Evolutionary conservation across 2,797 vertebrate genomes (phyloP), one percentile per base, ranked within the genome.

Genomic region (Sciaenops ocellatus): DNA sequence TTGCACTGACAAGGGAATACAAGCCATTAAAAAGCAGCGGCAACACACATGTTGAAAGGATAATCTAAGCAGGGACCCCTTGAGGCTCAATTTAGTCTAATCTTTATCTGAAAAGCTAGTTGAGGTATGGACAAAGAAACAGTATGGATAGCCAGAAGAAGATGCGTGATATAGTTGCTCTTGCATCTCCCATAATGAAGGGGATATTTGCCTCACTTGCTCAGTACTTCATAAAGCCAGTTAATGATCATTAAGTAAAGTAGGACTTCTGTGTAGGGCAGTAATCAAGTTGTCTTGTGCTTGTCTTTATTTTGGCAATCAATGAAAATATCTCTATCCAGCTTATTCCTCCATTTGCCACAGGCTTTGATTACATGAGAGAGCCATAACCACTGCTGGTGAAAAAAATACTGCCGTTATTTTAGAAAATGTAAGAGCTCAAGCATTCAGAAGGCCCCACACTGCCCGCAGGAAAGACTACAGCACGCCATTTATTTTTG

Each of bases 301-400:
- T 44, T 13, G 38, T 70, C 46, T 80, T 55, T 59, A 59, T 82
- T 62, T n/a, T 48, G 24, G 16, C 64, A 50, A 69, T 79, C 73
- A 61, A 73, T 87, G 80, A 65, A 4, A 63, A 55, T 7, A 15
- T 55, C 26, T 65, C 7, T 30, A 28, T 51, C 42, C 48, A 51
- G 13, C 24, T 24, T 50, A 41, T 66, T 41, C n/a, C 18, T 60
- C 41, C n/a, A 48, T 77, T 77, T 79, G 52, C 73, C 55, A 66
- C 34, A 56, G 69, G 71, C 63, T 71, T 60, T 34, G 46, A 77
- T 69, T 57, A 70, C 38, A 73, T 41, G 55, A 54, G 48, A 16
- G 50, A 82, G 47, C 50, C 38, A 52, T 56, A 62, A 73, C 65
- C 18, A 41, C 42, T 26, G 13, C 65, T 41, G 42, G 66, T 0